phyloP scores from a whole-genome alignment of 1,140 invertebrate genomes.

The Lithobius niger region DNA sequence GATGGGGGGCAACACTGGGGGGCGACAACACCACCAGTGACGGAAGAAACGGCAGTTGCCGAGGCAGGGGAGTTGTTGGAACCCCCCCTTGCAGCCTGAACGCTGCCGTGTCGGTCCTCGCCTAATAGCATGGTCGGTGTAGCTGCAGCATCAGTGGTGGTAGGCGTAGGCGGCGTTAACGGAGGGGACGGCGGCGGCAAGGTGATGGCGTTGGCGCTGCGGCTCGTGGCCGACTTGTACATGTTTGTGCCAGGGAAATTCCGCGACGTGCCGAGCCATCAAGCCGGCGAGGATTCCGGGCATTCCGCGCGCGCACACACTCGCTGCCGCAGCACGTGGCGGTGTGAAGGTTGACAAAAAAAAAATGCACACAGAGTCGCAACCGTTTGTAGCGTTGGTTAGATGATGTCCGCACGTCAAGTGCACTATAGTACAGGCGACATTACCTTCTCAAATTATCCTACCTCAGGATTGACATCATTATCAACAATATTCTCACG shows the following conservation, averaged over 20 bases:
- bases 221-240: background rate
- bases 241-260: background rate
- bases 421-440: too few species aligned
- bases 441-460: too few species aligned
- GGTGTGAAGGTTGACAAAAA: too few species aligned
- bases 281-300: background rate
- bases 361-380: too few species aligned
- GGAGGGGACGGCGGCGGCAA: background rate
- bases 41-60: too few species aligned
- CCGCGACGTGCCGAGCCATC: background rate
- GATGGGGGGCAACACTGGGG: too few species aligned
- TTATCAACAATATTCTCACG: too few species aligned
- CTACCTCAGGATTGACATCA: too few species aligned
- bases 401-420: too few species aligned
- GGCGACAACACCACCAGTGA: too few species aligned
- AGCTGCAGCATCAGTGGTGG: background rate
- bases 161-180: background rate
- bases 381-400: too few species aligned
- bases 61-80: background rate
- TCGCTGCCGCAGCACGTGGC: background rate
- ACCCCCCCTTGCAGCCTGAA: background rate
- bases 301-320: background rate
- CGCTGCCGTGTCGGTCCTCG: conserved; percentile 1
- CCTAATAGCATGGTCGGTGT: conserved; percentile 3
- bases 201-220: background rate